Evolutionary conservation across 2,797 vertebrate species (phyloP), one percentile per base, ranked within the genome.

Genomic region (Acanthornis magna): DNA sequence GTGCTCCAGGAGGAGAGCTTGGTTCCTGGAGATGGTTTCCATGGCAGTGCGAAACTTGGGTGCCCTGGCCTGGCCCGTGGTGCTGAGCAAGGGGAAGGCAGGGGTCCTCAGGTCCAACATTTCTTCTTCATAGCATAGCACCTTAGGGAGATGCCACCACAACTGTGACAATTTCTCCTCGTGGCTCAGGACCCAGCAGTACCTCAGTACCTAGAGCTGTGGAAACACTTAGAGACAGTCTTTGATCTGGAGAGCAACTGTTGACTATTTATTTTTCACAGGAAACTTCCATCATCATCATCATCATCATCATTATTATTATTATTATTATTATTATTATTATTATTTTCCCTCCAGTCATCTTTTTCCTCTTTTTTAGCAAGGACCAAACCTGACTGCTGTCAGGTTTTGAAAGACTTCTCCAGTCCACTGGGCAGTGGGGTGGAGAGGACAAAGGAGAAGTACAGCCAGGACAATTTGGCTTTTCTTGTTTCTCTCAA

Each of bases 101-200:
- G 42, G 13, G 12, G 13, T 7, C 14, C 30, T 77, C 2, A 1
- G 25, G 13, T 66, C 29, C 6, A 2, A 4, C 0, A 0, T 25
- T 47, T 70, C 36, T 45, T 54, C 22, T 65, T 47, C 9, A 9
- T 18, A 16, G 9, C 1, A 0, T 10, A 32, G 42, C 11, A 26
- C 7, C 34, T 86, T 38, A 48, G 20, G 40, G 3, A 60, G 71
- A 54, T n/a, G 19, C 22, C 51, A 40, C 34, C 22, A 15, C 0
- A 1, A 22, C 34, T 85, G 45, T 1, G 3, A 26, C 0, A 1
- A n/a, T n/a, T 72, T 57, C 66, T 88, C 5, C 55, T 32, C 4
- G 1, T 51, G 50, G 18, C 60, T 81, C 15, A 72, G 76, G 62
- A 83, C 11, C 20, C 45, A 1, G 4, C 22, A 48, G 42, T 19